phyloP scores from a whole-genome alignment of 2,888 invertebrate species.

The Synergus gifuensis region DNA sequence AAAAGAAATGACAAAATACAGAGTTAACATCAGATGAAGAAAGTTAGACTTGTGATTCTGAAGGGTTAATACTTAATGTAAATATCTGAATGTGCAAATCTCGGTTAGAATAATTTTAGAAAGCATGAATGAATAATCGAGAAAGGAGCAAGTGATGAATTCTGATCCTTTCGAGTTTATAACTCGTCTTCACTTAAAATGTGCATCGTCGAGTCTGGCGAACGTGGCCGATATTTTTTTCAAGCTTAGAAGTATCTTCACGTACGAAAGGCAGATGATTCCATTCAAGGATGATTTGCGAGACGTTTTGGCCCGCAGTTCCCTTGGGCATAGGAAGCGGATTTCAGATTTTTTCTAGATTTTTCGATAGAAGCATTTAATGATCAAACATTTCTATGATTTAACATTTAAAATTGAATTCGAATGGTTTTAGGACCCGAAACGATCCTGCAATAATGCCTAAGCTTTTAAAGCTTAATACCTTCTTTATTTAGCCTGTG shows the following conservation, averaged over 20 bases:
- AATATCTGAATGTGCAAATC: not conserved
- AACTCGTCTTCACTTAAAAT: constrained; percentile 16
- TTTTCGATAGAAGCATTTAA: not conserved
- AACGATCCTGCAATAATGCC: too few relatives aligned
- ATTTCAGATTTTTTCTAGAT: not conserved
- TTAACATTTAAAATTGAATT: too few relatives aligned
- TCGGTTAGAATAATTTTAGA: not conserved
- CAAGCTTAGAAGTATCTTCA: constrained; percentile 9
- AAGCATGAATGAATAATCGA: constrained; percentile 30
- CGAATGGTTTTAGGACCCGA: too few relatives aligned
- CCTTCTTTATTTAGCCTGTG: too few relatives aligned
- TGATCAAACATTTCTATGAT: too few relatives aligned
- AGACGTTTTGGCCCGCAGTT: constrained; percentile 18
- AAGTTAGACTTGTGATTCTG: not conserved
- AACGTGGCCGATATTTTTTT: constrained; percentile 28
- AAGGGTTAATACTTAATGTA: not conserved
- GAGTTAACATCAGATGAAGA: not conserved
- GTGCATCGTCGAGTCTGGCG: constrained; percentile 6
- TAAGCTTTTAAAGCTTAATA: too few relatives aligned
- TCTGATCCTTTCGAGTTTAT: not conserved
- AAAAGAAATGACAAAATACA: not conserved
- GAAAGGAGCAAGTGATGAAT: constrained; percentile 31
- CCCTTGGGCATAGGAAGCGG: constrained; percentile 10
- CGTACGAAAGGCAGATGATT: constrained; percentile 31
- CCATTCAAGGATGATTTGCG: constrained; percentile 32